These are phyloP conservation scores for Rachycentron canadum DNA, from an alignment of 2,797 vertebrate species.

Conservation along the genomic window DNA sequence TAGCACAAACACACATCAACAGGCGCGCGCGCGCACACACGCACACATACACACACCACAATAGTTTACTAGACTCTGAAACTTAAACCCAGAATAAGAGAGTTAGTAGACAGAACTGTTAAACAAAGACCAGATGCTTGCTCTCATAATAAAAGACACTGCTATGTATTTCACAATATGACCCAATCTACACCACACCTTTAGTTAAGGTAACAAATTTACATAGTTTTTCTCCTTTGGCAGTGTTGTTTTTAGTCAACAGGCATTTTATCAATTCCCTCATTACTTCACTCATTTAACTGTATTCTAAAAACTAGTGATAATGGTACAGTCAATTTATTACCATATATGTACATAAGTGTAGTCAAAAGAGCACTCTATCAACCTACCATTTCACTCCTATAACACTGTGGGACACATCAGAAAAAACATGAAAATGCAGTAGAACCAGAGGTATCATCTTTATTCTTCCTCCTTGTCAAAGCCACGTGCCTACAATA, in stretches of 20 bases:
- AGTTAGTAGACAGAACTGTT: slow-evolving; percentile 63
- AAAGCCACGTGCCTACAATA: background rate
- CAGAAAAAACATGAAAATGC: background rate
- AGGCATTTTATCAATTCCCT: background rate
- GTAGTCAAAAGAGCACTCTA: background rate
- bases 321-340: background rate
- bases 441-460: no score
- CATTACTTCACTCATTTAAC: background rate
- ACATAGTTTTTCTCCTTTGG: slow-evolving; percentile 34
- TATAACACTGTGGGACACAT: background rate
- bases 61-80: slow-evolving; percentile 66
- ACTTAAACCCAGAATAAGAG: slow-evolving; percentile 70
- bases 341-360: background rate
- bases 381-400: background rate
- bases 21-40: slow-evolving; percentile 23
- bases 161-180: slow-evolving; percentile 55
- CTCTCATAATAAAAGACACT: slow-evolving; percentile 60
- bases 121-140: slow-evolving; percentile 80
- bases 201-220: slow-evolving; percentile 34
- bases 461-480: background rate
- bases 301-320: background rate
- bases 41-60: slow-evolving; percentile 42
- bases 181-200: slow-evolving; percentile 9
- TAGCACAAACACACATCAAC: slow-evolving; percentile 34
- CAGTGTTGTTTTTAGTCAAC: slow-evolving; percentile 11